Conservation (phyloP, 2,888 invertebrate genomes). For the Dugesia japonica region DNA sequence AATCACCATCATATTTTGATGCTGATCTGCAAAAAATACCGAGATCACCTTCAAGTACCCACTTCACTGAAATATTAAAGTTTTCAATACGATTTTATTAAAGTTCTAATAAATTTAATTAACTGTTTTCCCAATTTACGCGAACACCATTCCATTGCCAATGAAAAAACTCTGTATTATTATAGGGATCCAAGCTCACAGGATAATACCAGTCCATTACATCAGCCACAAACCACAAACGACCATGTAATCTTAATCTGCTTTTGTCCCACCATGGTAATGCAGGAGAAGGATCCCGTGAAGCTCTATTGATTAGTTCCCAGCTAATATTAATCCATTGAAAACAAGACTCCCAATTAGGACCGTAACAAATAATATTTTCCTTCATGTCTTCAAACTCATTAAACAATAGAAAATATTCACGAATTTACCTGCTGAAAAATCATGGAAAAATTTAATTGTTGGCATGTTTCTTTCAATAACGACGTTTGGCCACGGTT, state of each 20-base stretch:
- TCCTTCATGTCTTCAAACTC: constrained; percentile 27
- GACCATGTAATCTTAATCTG: constrained; percentile 73
- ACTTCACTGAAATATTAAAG: constrained; percentile 52
- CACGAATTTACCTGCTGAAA: constrained; percentile 58
- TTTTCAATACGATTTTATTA: background rate
- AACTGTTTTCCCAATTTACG: constrained; percentile 85
- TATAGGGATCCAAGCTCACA: constrained; percentile 89
- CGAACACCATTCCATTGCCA: constrained; percentile 79
- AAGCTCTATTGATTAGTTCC: constrained; percentile 55
- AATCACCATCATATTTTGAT: constrained; percentile 85
- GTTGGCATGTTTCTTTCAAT: constrained; percentile 75
- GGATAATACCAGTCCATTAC: constrained; percentile 77
- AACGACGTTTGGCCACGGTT: constrained; percentile 65
- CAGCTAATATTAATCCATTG: constrained; percentile 73
- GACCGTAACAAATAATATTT: constrained; percentile 59
- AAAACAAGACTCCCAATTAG: constrained; percentile 94
- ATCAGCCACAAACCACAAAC: constrained; percentile 69
- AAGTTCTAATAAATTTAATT: too few species aligned
- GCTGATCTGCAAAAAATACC: constrained; percentile 87
- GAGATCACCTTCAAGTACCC: constrained; percentile 75
- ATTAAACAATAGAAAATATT: background rate
- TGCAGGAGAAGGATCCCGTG: constrained; percentile 68
- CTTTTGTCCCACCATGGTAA: constrained; percentile 94
- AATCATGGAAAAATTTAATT: constrained; percentile 88
- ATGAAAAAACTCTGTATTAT: constrained; percentile 96